Conservation (phyloP, 2,113 vertebrate species). For the Amia ocellicauda region DNA sequence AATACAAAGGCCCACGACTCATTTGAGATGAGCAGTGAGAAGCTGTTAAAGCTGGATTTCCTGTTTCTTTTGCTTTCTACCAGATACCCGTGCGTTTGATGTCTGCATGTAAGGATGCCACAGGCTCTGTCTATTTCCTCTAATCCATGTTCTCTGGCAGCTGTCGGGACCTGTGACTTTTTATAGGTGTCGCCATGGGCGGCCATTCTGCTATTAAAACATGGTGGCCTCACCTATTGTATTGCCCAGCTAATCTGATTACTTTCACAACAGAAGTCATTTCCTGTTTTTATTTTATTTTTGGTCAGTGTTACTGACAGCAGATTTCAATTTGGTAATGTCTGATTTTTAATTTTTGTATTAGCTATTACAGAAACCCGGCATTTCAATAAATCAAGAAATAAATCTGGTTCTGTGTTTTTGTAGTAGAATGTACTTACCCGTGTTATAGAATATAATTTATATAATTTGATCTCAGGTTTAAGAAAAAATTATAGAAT, state of each 20-base stretch:
- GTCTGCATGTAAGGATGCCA: constrained; percentile 58
- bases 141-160: constrained; percentile 21
- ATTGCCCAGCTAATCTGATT: not conserved
- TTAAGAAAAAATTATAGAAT: no score
- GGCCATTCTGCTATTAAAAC: not conserved
- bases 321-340: no score
- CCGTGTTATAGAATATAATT: no score
- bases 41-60: constrained; percentile 57
- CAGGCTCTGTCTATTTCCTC: constrained; percentile 53
- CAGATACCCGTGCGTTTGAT: constrained; percentile 54
- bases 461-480: no score
- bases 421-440: no score
- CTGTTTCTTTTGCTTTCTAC: constrained; percentile 68
- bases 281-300: not conserved
- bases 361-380: no score
- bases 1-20: constrained; percentile 39
- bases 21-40: constrained; percentile 54
- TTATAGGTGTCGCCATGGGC: not conserved
- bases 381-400: no score
- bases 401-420: no score
- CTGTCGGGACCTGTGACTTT: not conserved
- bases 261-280: not conserved
- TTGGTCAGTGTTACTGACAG: not conserved
- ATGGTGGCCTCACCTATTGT: not conserved
- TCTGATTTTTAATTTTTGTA: no score